These are phyloP conservation scores for Harpegnathos saltator DNA, from an alignment of 1,140 invertebrate species.

Conservation along the genomic window DNA sequence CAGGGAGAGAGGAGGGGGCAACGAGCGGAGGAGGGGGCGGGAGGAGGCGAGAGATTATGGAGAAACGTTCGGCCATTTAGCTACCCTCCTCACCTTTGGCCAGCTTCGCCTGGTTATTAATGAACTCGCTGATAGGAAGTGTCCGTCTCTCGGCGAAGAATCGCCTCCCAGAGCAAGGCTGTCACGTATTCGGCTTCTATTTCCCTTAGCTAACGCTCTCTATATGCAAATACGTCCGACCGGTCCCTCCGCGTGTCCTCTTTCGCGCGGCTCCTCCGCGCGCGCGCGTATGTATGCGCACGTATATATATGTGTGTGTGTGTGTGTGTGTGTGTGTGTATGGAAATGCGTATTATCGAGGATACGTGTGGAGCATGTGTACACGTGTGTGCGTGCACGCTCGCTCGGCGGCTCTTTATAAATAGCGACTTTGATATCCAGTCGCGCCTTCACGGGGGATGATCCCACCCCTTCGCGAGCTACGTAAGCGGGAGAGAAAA, in stretches of 20 bases:
- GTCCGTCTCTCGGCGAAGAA: slow-evolving; percentile 82
- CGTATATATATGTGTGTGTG: slow-evolving; percentile 64
- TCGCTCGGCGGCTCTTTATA: slow-evolving; percentile 79
- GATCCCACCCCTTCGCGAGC: slow-evolving; percentile 67
- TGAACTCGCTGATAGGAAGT: slow-evolving; percentile 82
- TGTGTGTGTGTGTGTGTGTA: slow-evolving; percentile 55
- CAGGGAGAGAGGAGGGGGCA: slow-evolving; percentile 28
- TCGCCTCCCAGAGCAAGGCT: slow-evolving; percentile 80
- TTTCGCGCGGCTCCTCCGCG: slow-evolving; percentile 63
- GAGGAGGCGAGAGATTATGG: slow-evolving; percentile 64
- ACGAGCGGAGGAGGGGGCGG: too few relatives aligned
- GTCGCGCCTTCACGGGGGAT: slow-evolving; percentile 77
- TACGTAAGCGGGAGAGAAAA: slow-evolving; percentile 60
- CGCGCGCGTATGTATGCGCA: not conserved
- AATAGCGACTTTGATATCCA: slow-evolving; percentile 85
- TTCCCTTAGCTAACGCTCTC: slow-evolving; percentile 86
- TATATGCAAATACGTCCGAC: slow-evolving; percentile 85
- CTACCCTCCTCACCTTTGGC: slow-evolving; percentile 70
- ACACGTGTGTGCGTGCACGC: slow-evolving; percentile 43
- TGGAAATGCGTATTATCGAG: slow-evolving; percentile 72
- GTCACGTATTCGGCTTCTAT: slow-evolving; percentile 86
- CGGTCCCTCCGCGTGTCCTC: slow-evolving; percentile 78
- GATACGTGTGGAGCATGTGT: slow-evolving; percentile 59
- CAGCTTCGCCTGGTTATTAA: slow-evolving; percentile 80
- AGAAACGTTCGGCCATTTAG: slow-evolving; percentile 77